A percentile compares a stretch with the other conserved stretches of the same genome.
Evolutionary conservation across 2,888 invertebrate species (phyloP).

Genomic region (Euplagia quadripunctaria): DNA sequence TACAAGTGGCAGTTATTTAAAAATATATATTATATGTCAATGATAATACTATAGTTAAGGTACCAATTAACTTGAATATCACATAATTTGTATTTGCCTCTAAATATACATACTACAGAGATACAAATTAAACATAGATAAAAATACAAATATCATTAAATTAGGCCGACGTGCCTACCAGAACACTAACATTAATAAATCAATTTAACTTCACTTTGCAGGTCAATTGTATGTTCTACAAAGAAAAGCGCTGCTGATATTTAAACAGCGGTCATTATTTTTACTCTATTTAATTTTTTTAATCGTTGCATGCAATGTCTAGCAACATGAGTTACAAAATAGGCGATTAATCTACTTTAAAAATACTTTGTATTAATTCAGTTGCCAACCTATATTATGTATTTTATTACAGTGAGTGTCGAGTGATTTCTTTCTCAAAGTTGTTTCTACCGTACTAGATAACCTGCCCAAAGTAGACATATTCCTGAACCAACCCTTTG

Average conservation of each 20-base stretch:
- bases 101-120: neutral
- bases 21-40: neutral
- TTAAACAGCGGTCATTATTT: neutral
- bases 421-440: too few species aligned
- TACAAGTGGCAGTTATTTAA: slow-evolving; percentile 1
- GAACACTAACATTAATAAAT: neutral
- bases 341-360: too few species aligned
- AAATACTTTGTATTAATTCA: neutral
- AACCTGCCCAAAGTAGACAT: too few species aligned
- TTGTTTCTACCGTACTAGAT: too few species aligned
- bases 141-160: neutral
- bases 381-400: neutral
- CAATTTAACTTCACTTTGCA: neutral
- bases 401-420: too few species aligned
- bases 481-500: too few species aligned
- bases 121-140: neutral
- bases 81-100: neutral
- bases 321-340: neutral
- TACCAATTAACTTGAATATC: neutral
- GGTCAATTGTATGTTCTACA: neutral
- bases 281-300: neutral
- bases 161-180: too few species aligned
- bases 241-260: neutral
- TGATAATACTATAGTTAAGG: neutral
- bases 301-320: neutral